Evolutionary conservation across 2,888 invertebrate genomes (phyloP).

Genomic region (Chrysolina americana): DNA sequence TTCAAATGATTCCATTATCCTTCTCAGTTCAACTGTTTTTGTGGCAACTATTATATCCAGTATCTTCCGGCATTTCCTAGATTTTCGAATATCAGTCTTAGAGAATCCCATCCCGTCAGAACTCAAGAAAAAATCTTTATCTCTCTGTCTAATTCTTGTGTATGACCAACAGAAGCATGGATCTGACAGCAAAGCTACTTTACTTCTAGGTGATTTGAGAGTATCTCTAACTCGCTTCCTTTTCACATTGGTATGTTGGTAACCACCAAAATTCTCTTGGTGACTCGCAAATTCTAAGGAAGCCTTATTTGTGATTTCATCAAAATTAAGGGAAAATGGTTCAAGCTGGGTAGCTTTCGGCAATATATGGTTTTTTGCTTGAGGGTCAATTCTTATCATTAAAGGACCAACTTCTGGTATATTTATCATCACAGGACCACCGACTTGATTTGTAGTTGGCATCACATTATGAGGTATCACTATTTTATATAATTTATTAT

Average conservation of each 20-base stretch:
- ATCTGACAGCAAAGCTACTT: slow-evolving; percentile 1
- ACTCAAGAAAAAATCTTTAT: background rate
- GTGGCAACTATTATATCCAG: slow-evolving; percentile 1
- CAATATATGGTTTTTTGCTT: slow-evolving; percentile 11
- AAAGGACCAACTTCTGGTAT: slow-evolving; percentile 52
- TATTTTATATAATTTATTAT: slow-evolving; percentile 44
- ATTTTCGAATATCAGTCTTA: slow-evolving; percentile 1
- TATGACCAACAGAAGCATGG: slow-evolving; percentile 16
- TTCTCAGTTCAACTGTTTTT: slow-evolving; percentile 9
- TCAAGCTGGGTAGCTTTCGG: slow-evolving; percentile 17
- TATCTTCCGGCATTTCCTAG: slow-evolving; percentile 5
- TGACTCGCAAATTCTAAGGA: background rate
- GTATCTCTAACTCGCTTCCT: background rate
- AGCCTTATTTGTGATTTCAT: slow-evolving; percentile 21
- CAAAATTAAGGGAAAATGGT: slow-evolving; percentile 37
- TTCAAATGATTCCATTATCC: slow-evolving; percentile 24
- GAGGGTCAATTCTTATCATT: slow-evolving; percentile 47
- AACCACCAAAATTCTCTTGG: background rate
- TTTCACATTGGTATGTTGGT: background rate
- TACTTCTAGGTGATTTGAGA: background rate
- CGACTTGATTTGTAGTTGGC: slow-evolving; percentile 36
- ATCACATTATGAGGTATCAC: slow-evolving; percentile 52
- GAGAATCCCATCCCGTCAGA: slow-evolving; percentile 15
- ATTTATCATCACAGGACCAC: slow-evolving; percentile 48
- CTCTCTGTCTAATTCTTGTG: slow-evolving; percentile 2